These are phyloP conservation scores for Chrysomela aeneicollis DNA, from an alignment of 2,888 invertebrate genomes.

Conservation along the genomic window DNA sequence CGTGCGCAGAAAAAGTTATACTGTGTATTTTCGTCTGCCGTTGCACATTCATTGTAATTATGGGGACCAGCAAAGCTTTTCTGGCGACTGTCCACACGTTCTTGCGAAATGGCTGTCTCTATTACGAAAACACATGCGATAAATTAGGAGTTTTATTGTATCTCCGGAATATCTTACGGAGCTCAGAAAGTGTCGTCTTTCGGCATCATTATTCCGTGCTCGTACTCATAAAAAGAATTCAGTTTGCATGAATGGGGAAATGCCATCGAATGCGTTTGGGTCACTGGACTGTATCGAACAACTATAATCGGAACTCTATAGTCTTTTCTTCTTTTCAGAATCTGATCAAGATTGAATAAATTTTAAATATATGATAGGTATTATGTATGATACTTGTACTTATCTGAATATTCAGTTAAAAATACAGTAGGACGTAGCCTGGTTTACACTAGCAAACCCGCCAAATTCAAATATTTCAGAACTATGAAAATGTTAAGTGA, in stretches of 20 bases:
- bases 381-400: too few relatives aligned
- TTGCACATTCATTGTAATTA: slow-evolving; percentile 57
- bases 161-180: slow-evolving; percentile 54
- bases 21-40: slow-evolving; percentile 46
- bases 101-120: slow-evolving; percentile 57
- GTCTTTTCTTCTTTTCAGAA: too few relatives aligned
- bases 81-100: slow-evolving; percentile 60
- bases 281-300: too few relatives aligned
- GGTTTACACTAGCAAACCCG: too few relatives aligned
- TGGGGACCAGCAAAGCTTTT: slow-evolving; percentile 53
- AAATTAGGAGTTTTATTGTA: slow-evolving; percentile 52
- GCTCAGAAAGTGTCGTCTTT: slow-evolving; percentile 46
- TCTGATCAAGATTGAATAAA: too few relatives aligned
- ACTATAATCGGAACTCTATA: too few relatives aligned
- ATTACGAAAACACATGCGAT: slow-evolving; percentile 56
- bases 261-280: not conserved
- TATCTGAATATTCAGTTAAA: too few relatives aligned
- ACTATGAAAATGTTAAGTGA: too few relatives aligned
- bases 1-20: slow-evolving; percentile 40
- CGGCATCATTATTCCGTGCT: slow-evolving; percentile 28
- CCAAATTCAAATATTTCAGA: too few relatives aligned
- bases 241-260: slow-evolving; percentile 16
- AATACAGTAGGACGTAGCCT: too few relatives aligned
- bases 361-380: too few relatives aligned
- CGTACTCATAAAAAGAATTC: slow-evolving; percentile 16